Evolutionary conservation across 2,113 vertebrate genomes (phyloP).

Genomic region (Pithys albifrons): DNA sequence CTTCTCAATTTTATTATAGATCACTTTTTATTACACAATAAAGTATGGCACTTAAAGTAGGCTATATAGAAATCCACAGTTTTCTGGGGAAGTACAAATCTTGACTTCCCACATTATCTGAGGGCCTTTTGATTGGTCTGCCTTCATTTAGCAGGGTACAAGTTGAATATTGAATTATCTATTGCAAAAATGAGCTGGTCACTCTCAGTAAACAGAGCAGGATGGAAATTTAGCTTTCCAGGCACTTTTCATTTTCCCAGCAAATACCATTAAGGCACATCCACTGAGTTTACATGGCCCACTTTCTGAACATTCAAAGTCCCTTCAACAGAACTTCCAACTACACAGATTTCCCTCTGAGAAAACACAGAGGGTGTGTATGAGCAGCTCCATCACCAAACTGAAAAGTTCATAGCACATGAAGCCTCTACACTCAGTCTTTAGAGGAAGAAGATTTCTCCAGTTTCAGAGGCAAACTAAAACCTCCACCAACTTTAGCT

Average conservation of each 20-base stretch:
- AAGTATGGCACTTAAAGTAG: neutral
- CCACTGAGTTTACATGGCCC: neutral
- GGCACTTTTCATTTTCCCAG: neutral
- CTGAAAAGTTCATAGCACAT: neutral
- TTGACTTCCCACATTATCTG: neutral
- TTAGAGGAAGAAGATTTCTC: neutral
- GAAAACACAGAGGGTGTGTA: neutral
- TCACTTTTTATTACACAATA: neutral
- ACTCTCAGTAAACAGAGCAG: neutral
- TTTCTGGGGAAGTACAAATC: neutral
- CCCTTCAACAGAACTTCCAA: neutral
- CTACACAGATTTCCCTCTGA: neutral
- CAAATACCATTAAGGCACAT: neutral
- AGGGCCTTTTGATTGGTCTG: neutral
- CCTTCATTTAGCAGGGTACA: neutral
- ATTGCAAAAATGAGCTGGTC: neutral
- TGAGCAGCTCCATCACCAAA: neutral
- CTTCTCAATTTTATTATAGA: neutral
- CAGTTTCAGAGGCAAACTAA: neutral
- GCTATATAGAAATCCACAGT: neutral
- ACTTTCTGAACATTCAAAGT: neutral
- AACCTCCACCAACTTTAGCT: neutral
- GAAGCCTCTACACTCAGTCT: neutral
- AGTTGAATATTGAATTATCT: neutral
- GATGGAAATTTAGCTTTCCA: neutral